phyloP scores from a whole-genome alignment of 2,113 vertebrate genomes.

The Aegotheles bennettii region DNA sequence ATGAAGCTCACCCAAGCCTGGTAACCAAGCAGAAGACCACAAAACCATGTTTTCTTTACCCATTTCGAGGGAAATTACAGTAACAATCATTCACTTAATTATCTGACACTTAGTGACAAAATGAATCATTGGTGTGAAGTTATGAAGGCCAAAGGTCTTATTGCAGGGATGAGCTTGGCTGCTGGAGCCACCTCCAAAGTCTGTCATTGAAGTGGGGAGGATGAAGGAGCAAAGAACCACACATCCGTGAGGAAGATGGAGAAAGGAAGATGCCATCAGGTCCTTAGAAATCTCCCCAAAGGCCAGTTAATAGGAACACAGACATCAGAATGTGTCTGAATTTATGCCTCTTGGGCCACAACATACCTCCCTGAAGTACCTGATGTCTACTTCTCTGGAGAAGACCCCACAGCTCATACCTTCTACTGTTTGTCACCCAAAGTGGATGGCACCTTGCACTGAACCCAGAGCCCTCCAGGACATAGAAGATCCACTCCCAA shows the following conservation, averaged over 20 bases:
- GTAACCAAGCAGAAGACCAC: not conserved
- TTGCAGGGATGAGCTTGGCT: not conserved
- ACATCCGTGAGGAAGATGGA: not conserved
- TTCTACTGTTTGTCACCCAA: not conserved
- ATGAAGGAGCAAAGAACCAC: not conserved
- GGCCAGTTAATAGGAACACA: not conserved
- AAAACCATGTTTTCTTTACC: not conserved
- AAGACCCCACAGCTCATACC: not conserved
- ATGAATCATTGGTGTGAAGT: not conserved
- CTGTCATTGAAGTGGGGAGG: not conserved
- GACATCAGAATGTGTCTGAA: not conserved
- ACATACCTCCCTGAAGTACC: not conserved
- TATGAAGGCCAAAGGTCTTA: not conserved
- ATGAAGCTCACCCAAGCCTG: not conserved
- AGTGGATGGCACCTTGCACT: not conserved
- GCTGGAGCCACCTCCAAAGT: not conserved
- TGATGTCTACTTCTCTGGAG: not conserved
- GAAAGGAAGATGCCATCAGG: not conserved
- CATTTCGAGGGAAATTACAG: not conserved
- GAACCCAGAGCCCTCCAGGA: not conserved
- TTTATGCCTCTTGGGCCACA: not conserved
- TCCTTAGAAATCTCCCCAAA: slow-evolving; percentile 4
- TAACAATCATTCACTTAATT: not conserved
- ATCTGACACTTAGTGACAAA: not conserved
- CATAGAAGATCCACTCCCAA: not conserved